Conservation (phyloP, 2,797 vertebrate species). For the Aulostomus chinensis region DNA sequence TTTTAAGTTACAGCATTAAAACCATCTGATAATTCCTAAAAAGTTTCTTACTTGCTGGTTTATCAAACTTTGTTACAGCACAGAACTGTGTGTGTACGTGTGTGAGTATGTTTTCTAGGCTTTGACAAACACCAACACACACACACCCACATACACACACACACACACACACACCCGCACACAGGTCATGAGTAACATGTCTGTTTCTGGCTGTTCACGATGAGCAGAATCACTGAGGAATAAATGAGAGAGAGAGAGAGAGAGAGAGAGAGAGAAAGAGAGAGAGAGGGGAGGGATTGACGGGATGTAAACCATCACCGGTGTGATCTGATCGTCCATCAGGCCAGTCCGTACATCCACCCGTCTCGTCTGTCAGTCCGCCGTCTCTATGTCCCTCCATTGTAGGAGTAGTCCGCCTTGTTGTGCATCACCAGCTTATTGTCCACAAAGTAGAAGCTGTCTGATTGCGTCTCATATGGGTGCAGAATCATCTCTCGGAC, state of each 20-base stretch:
- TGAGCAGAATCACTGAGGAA: neutral
- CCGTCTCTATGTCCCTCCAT: conserved; percentile 84
- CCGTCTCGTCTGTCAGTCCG: conserved; percentile 6
- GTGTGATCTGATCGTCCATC: conserved; percentile 34
- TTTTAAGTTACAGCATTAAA: conserved; percentile 7
- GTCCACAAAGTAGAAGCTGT: conserved; percentile 99
- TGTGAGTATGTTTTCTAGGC: conserved; percentile 20
- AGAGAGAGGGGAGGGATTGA: conserved; percentile 26
- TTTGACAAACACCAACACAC: conserved; percentile 19
- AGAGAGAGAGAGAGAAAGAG: conserved; percentile 16
- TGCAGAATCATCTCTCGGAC: conserved; percentile 95
- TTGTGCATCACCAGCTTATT: conserved; percentile 99
- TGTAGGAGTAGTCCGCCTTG: conserved; percentile 99
- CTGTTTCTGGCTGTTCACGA: conserved; percentile 8
- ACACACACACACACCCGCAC: conserved; percentile 32
- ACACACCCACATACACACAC: neutral
- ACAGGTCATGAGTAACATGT: conserved; percentile 9
- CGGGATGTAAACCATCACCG: conserved; percentile 31
- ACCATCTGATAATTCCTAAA: conserved; percentile 16
- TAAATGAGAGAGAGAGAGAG: conserved; percentile 7
- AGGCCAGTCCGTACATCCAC: conserved; percentile 36
- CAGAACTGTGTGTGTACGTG: conserved; percentile 8
- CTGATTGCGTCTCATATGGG: conserved; percentile 96
- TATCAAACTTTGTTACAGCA: conserved; percentile 34
- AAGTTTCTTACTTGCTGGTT: conserved; percentile 50